Base-by-base conservation (phyloP, 2,113 vertebrate species). In the Gadus chalcogrammus region DNA sequence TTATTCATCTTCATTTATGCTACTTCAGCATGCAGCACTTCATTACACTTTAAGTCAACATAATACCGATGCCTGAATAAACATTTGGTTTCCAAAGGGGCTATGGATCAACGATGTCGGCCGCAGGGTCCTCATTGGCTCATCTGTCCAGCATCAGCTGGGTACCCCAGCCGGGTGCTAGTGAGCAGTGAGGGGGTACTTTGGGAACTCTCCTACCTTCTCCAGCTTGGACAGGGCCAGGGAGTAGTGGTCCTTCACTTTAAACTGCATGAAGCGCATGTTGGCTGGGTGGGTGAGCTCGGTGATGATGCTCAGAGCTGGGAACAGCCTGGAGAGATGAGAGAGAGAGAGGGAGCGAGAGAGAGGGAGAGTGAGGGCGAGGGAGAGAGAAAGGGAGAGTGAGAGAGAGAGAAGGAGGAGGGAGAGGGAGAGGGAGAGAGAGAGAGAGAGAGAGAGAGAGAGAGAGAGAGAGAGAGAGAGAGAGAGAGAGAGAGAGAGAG, bases 191-290 rank as follows among this genome's bases (percentile, higher is more conserved):
- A n/a, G 58, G 59, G 4, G 22, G 27, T 24, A 28, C 6, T 52
- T 15, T 5, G 31, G 28, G 67, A 61, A 61, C 28, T 63, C 87
- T 82, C n/a, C 5, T 80, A 94, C 93, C 92, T 94, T 94, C 79
- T 94, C 93, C 69, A 94, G 89, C 70, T 93, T 93, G 79, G 93
- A 94, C 67, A 94, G 90, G 31, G 92, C 92, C 64, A 92, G 88
- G 2, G 93, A 94, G 78, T 93, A 93, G 78, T 92, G 91, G 76
- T 94, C 93, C 85, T 94, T 94, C 61, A 93, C 93, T 85, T 92
- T 91, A 80, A 94, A 94, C 85, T 93, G 93, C 93, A 94, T 94
- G 79, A 94, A 94, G 65, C 93, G 91, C 93, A 94, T 94, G 88
- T 94, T 94, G 79, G 93, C 93, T 0, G 93, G 93, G 71, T 94